These are phyloP conservation scores for Phoxinus dragarum DNA, from an alignment of 2,797 vertebrate genomes.

Conservation along the genomic window DNA sequence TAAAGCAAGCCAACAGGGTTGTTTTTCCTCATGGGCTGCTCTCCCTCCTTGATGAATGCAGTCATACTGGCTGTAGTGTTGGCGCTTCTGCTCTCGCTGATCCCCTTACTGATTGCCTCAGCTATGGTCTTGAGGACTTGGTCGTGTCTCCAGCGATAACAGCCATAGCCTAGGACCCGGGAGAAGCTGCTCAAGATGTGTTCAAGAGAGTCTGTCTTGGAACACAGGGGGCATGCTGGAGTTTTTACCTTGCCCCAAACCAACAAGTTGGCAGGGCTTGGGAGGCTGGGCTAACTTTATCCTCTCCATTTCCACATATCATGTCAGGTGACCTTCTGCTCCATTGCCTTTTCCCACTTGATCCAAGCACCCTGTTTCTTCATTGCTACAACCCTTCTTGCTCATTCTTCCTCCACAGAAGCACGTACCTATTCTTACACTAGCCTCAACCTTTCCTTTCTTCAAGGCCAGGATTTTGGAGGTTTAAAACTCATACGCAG, in stretches of 20 bases:
- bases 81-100: not conserved
- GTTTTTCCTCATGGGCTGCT: not conserved
- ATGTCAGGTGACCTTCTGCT: not conserved
- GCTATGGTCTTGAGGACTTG: not conserved
- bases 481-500: not conserved
- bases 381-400: conserved; percentile 9
- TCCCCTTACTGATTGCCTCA: conserved; percentile 1
- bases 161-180: not conserved
- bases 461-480: too few relatives aligned
- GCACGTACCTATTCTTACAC: conserved; percentile 12
- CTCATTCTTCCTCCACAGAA: conserved; percentile 3
- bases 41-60: too few relatives aligned
- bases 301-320: not conserved
- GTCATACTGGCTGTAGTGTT: too few relatives aligned
- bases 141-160: not conserved
- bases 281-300: not conserved
- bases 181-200: conserved; percentile 15
- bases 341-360: conserved; percentile 7
- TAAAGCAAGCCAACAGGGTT: not conserved
- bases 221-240: not conserved
- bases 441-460: conserved; percentile 7
- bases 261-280: not conserved
- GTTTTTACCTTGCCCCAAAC: conserved; percentile 2
- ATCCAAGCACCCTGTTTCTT: not conserved
- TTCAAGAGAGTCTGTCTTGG: not conserved